Conservation (phyloP, 2,888 invertebrate genomes). For the Ischnus inquisitorius region DNA sequence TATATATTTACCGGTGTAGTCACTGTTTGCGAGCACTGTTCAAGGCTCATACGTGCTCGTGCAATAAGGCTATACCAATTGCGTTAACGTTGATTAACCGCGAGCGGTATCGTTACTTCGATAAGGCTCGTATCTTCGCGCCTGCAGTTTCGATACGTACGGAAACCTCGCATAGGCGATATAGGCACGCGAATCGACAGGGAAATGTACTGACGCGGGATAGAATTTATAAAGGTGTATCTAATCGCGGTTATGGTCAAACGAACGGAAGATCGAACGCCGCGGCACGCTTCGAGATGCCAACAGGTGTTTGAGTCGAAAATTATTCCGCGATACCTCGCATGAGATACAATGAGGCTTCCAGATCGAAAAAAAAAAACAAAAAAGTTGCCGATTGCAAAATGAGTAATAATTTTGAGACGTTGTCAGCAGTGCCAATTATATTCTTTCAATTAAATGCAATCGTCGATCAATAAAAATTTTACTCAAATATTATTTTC, state of each 20-base stretch:
- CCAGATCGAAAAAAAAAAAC: neutral
- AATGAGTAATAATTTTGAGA: neutral
- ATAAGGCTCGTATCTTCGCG: slow-evolving; percentile 42
- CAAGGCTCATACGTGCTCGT: neutral
- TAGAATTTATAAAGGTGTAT: slow-evolving; percentile 8
- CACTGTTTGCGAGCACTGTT: slow-evolving; percentile 15
- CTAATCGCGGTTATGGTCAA: slow-evolving; percentile 43
- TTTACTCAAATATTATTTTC: no score
- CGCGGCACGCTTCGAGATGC: slow-evolving; percentile 24
- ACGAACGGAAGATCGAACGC: slow-evolving; percentile 48
- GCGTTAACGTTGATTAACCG: slow-evolving; percentile 60
- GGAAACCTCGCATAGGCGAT: slow-evolving; percentile 47
- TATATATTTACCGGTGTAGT: slow-evolving; percentile 6
- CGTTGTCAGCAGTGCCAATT: neutral
- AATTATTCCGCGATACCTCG: slow-evolving; percentile 40
- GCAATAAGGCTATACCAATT: slow-evolving; percentile 36
- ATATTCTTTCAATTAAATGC: no score
- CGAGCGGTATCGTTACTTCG: slow-evolving; percentile 56
- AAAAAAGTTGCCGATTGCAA: neutral
- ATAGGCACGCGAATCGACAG: slow-evolving; percentile 27
- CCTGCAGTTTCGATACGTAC: slow-evolving; percentile 25
- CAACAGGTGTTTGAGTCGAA: slow-evolving; percentile 57
- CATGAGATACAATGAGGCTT: neutral
- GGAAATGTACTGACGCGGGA: neutral
- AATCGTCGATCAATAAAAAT: no score